Base-by-base conservation (phyloP, 2,113 vertebrate species). In the Hippocampus guttulatus region DNA sequence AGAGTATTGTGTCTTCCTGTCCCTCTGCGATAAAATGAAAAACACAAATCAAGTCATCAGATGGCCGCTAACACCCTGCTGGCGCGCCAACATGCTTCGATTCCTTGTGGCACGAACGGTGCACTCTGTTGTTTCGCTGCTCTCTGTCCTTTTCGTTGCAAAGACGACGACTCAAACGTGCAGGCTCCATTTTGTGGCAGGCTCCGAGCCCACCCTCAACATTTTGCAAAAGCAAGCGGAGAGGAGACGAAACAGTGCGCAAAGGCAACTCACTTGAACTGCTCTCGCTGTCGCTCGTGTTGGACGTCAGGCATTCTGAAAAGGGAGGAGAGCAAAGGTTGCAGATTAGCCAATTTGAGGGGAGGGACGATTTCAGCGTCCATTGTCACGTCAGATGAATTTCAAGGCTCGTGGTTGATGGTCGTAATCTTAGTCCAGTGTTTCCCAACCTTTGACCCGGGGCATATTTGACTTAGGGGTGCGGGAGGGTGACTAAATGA, bases 251-350 rank as follows among this genome's bases (percentile, higher is more conserved):
- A 49, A 15, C 61, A 70, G 47, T 77, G 63, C 79, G 66, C 51
- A 84, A 84, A 67, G 65, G 82, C 81, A 81, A 96, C 97, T 98
- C 95, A 99, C 96, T 99, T 88, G 97, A 98, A 92, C 97, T 99
- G 94, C 97, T 99, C 92, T 98, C 97, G 85, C 97, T 99, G 95
- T 99, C 97, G 89, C 97, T 99, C 82, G 97, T 98, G 93, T 99
- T 98, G 85, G 96, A 98, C 69, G 96, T 98, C 93, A 99, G 94
- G 51, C 96, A 96, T 93, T 99, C 97, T 99, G 94, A 82, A 92
- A 93, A 79, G 67, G 69, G 79, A 86, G 67, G 77, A 85, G 64
- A 81, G 57, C 65, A 70, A 1, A 14, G 66, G 47, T 75, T 82
- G 73, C 58, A 77, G 45, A 71, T 73, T 11, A 63, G 33, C 33